Evolutionary conservation across 2,888 invertebrate species (phyloP).

Genomic region (Calameuta idolon): DNA sequence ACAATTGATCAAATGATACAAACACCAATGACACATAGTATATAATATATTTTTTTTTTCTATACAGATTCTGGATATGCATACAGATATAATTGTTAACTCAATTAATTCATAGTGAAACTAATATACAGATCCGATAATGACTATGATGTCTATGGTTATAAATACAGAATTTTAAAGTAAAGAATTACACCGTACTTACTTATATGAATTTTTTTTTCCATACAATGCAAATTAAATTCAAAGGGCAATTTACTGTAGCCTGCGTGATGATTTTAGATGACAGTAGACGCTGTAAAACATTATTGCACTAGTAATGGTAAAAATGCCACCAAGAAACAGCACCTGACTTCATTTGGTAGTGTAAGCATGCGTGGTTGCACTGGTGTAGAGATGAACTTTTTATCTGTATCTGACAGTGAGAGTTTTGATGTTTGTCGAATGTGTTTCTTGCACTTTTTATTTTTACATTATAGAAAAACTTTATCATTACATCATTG

Average conservation of each 20-base stretch:
- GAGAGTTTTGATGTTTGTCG: conserved; percentile 67
- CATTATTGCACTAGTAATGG: conserved; percentile 36
- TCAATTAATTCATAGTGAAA: not conserved
- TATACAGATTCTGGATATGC: conserved; percentile 9
- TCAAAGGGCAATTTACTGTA: not conserved
- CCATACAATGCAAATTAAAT: not conserved
- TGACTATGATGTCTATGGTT: not conserved
- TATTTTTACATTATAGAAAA: not conserved
- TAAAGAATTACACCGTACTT: not conserved
- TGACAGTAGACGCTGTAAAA: conserved; percentile 11
- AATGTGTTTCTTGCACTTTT: conserved; percentile 51
- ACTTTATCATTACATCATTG: conserved; percentile 5
- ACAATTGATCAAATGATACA: not conserved
- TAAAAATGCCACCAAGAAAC: conserved; percentile 40
- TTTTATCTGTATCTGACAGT: conserved; percentile 65
- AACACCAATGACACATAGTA: not conserved
- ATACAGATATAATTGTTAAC: conserved; percentile 7
- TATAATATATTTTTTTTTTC: conserved; percentile 3
- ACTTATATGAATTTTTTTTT: not conserved
- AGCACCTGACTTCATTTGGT: conserved; percentile 50
- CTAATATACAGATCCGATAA: not conserved
- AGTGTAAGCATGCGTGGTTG: conserved; percentile 61
- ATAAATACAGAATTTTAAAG: not conserved
- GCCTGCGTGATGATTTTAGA: not conserved
- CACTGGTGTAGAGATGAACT: conserved; percentile 56